These are phyloP conservation scores for Zaprionus inermis DNA, from an alignment of 1,140 invertebrate species.

Conservation along the genomic window DNA sequence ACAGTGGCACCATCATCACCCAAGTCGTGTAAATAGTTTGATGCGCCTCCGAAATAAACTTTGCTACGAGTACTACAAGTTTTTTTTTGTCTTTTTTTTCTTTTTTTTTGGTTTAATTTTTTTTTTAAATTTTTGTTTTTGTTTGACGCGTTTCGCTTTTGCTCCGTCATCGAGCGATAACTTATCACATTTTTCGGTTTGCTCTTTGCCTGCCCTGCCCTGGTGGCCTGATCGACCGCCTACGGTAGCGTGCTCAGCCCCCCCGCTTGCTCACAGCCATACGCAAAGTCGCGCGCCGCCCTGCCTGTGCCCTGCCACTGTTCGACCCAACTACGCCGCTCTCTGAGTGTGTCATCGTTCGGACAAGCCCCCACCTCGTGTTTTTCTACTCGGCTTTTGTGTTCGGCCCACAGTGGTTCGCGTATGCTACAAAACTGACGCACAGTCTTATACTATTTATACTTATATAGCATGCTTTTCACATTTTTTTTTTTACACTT, in stretches of 20 bases:
- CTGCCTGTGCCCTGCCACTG: not conserved
- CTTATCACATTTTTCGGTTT: constrained; percentile 35
- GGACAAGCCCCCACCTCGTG: constrained; percentile 8
- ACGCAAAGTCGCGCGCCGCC: not conserved
- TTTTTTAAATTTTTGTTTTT: not conserved
- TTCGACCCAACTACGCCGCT: not conserved
- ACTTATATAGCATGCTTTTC: not conserved
- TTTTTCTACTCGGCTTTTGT: not conserved
- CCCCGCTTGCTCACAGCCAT: not conserved
- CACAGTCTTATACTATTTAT: not conserved
- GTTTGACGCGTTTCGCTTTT: not conserved
- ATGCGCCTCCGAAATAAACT: constrained; percentile 36
- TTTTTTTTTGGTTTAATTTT: not conserved
- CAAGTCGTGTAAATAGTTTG: constrained; percentile 24
- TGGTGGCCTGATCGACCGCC: constrained; percentile 51
- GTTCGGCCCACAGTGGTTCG: constrained; percentile 4
- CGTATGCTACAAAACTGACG: not conserved
- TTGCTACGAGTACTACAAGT: constrained; percentile 6
- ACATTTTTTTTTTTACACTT: constrained; percentile 11
- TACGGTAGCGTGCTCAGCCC: not conserved
- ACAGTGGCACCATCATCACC: constrained; percentile 1
- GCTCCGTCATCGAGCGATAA: constrained; percentile 36
- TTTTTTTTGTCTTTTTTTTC: not conserved
- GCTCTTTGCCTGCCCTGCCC: constrained; percentile 34
- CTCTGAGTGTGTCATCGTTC: constrained; percentile 29